phyloP scores from a whole-genome alignment of 2,888 invertebrate genomes.

The Tortrix viridana region DNA sequence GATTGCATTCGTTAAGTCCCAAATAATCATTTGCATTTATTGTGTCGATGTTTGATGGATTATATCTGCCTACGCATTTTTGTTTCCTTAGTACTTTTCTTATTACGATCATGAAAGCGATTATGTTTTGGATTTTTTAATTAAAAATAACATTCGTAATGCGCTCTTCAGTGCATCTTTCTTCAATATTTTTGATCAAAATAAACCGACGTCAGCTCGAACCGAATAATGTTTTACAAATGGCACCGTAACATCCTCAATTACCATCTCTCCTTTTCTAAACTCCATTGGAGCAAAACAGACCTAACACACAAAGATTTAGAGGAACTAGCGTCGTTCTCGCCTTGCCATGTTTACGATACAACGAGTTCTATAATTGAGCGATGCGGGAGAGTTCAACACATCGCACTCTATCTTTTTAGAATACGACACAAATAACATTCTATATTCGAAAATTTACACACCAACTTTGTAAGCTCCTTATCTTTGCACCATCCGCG shows the following conservation, averaged over 20 bases:
- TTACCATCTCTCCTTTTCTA: slow-evolving; percentile 57
- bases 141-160: neutral
- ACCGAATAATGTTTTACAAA: slow-evolving; percentile 58
- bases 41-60: slow-evolving; percentile 47
- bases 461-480: slow-evolving; percentile 72
- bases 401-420: slow-evolving; percentile 84
- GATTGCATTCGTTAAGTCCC: slow-evolving; percentile 56
- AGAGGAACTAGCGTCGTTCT: slow-evolving; percentile 60
- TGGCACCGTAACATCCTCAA: slow-evolving; percentile 61
- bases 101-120: too few species aligned
- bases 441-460: slow-evolving; percentile 83
- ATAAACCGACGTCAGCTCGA: slow-evolving; percentile 19
- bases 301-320: slow-evolving; percentile 57
- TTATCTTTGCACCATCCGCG: slow-evolving; percentile 52
- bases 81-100: slow-evolving; percentile 4
- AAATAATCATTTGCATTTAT: slow-evolving; percentile 54
- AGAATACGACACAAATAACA: slow-evolving; percentile 84
- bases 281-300: slow-evolving; percentile 48
- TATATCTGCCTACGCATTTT: slow-evolving; percentile 22
- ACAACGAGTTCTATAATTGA: slow-evolving; percentile 81
- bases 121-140: neutral
- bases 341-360: slow-evolving; percentile 67
- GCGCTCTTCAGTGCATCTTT: neutral
- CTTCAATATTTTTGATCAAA: slow-evolving; percentile 10
- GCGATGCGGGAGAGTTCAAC: slow-evolving; percentile 84